A percentile compares a stretch with the other conserved stretches of the same genome.
These are phyloP conservation scores for Anarhynchus alexandrinus DNA, from an alignment of 2,113 vertebrate species.

Conservation along the genomic window DNA sequence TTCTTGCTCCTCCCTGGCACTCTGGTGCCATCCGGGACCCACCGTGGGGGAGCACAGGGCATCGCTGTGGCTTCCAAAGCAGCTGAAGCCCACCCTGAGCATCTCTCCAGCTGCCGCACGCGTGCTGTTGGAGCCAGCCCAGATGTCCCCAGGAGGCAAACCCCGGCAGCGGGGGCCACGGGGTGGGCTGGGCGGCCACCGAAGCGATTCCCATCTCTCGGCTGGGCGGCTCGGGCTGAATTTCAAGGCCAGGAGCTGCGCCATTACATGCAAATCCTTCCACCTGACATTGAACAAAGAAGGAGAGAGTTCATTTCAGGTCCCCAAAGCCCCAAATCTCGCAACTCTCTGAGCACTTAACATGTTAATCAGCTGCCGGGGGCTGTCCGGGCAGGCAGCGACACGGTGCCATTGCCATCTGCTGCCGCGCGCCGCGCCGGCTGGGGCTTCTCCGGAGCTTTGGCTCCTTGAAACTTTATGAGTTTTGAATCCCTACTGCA, in stretches of 20 bases:
- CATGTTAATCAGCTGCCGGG: background rate
- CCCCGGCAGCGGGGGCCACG: rapidly evolving
- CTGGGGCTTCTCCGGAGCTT: background rate
- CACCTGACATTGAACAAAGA: background rate
- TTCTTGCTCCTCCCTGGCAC: background rate
- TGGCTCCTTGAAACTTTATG: background rate
- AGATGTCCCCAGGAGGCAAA: background rate
- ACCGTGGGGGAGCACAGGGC: background rate
- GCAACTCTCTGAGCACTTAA: background rate
- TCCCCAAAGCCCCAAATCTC: background rate
- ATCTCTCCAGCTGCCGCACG: background rate
- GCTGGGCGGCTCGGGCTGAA: background rate
- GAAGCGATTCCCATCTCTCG: rapidly evolving
- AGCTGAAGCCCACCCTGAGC: background rate
- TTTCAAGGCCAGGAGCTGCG: background rate
- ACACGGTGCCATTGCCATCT: constrained; percentile 55
- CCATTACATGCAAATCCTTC: background rate
- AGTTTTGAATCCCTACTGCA: too few species aligned
- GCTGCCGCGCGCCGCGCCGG: background rate
- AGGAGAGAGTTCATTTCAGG: background rate
- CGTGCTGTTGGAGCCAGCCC: background rate
- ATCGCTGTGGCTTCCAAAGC: background rate
- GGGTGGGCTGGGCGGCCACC: background rate
- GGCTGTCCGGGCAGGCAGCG: background rate
- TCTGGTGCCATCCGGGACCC: background rate